A percentile compares a stretch with the other conserved stretches of the same genome.
phyloP scores from a whole-genome alignment of 2,113 vertebrate genomes.

The Petrocephalus microphthalmus region DNA sequence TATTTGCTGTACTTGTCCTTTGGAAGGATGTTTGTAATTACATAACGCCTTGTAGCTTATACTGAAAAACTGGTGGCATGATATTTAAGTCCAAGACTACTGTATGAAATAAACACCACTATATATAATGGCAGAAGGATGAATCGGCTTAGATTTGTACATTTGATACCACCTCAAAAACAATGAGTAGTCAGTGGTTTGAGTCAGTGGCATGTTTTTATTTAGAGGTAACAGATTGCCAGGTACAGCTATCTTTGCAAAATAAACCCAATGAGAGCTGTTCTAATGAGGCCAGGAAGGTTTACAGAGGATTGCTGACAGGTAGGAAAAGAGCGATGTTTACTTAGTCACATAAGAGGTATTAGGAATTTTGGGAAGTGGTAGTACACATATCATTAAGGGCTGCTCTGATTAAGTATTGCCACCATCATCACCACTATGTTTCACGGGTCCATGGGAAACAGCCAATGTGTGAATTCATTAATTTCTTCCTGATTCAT shows the following conservation, averaged over 20 bases:
- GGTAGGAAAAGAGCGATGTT: background rate
- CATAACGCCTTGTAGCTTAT: slow-evolving; percentile 20
- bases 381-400: background rate
- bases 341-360: background rate
- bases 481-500: background rate
- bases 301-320: background rate
- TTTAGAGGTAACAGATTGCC: background rate
- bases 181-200: background rate
- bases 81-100: background rate
- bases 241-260: background rate
- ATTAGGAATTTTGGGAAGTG: background rate
- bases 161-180: background rate
- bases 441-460: background rate
- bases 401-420: background rate
- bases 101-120: background rate
- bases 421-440: background rate
- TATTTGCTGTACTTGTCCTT: background rate
- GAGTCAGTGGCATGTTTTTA: background rate
- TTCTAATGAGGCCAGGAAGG: background rate
- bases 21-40: slow-evolving; percentile 1
- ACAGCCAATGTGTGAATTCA: background rate
- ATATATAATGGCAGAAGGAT: background rate
- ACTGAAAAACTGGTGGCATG: background rate
- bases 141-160: background rate
- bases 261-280: background rate